Percentiles rank a stretch among this genome's conserved stretches.
phyloP scores from a whole-genome alignment of 2,888 invertebrate species.

The Ichneumon xanthorius region DNA sequence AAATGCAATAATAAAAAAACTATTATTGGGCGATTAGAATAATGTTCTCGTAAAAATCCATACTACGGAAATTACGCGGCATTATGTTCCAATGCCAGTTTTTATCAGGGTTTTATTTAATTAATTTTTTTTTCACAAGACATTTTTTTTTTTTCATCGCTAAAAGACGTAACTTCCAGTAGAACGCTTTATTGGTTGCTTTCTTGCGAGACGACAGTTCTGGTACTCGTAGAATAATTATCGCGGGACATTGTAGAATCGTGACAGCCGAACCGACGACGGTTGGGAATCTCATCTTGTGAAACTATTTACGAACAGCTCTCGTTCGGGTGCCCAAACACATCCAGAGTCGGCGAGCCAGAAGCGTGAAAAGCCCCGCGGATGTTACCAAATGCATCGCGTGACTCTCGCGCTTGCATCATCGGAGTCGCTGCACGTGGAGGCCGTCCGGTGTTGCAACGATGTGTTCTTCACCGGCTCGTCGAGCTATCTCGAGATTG shows the following conservation, averaged over 20 bases:
- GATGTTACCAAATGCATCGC: slow-evolving; percentile 48
- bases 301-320: slow-evolving; percentile 13
- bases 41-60: neutral
- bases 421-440: slow-evolving; percentile 55
- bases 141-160: neutral
- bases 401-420: slow-evolving; percentile 49
- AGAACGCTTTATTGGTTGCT: neutral
- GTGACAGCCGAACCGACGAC: slow-evolving; percentile 10
- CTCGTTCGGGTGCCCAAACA: slow-evolving; percentile 17
- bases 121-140: neutral
- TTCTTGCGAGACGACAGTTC: neutral
- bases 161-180: neutral
- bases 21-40: neutral
- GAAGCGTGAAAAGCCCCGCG: neutral
- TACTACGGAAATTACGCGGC: neutral
- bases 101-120: neutral
- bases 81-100: neutral
- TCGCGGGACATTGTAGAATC: neutral
- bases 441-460: slow-evolving; percentile 57
- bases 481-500: slow-evolving; percentile 22
- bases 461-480: neutral
- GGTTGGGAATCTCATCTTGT: slow-evolving; percentile 17
- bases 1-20: neutral
- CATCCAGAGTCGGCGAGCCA: neutral
- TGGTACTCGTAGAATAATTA: neutral